A percentile compares a stretch with the other conserved stretches of the same genome.
Evolutionary conservation across 2,888 invertebrate genomes (phyloP).

Genomic region (Drepanosiphum platanoidis): DNA sequence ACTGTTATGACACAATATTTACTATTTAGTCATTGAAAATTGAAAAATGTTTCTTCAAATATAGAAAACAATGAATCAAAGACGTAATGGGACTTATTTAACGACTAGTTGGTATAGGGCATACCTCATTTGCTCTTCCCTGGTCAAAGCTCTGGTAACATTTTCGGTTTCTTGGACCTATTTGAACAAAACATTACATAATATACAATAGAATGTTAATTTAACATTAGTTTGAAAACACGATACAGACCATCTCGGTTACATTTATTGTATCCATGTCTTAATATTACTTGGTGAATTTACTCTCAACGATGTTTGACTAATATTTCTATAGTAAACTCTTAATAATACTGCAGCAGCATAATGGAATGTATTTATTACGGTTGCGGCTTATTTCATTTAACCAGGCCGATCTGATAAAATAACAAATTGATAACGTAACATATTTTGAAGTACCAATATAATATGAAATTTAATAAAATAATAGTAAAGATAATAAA

Average conservation of each 20-base stretch:
- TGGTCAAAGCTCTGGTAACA: slow-evolving; percentile 34
- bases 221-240: background rate
- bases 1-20: too few species aligned
- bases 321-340: slow-evolving; percentile 1
- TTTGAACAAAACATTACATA: slow-evolving; percentile 20
- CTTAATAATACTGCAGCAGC: background rate
- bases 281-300: background rate
- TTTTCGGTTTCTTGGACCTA: slow-evolving; percentile 13
- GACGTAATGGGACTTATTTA: too few species aligned
- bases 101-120: too few species aligned
- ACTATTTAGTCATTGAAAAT: too few species aligned
- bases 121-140: slow-evolving; percentile 56
- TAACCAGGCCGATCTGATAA: too few species aligned
- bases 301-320: too few species aligned
- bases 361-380: background rate
- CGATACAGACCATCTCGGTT: background rate
- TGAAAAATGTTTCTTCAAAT: too few species aligned
- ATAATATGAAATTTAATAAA: too few species aligned
- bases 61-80: too few species aligned
- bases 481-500: too few species aligned
- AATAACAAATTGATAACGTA: too few species aligned
- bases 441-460: too few species aligned
- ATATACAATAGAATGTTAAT: background rate
- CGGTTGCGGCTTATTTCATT: background rate
- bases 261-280: slow-evolving; percentile 15